phyloP scores from a whole-genome alignment of 2,888 invertebrate species.

The Xiphydria camelus region DNA sequence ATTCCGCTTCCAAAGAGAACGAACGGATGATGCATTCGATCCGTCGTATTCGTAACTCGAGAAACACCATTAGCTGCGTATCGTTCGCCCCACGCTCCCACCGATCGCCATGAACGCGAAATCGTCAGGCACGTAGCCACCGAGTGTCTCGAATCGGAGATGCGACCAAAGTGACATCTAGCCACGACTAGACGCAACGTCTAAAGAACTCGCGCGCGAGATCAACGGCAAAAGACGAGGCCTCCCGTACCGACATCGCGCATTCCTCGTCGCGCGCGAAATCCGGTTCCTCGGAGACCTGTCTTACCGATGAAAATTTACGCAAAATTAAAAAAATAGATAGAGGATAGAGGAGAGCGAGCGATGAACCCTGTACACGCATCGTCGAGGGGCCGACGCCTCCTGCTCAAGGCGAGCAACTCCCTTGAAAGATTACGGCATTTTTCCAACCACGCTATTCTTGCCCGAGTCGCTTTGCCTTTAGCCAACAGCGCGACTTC shows the following conservation, averaged over 20 bases:
- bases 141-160: neutral
- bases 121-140: slow-evolving; percentile 29
- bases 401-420: slow-evolving; percentile 50
- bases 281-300: slow-evolving; percentile 3
- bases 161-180: no score
- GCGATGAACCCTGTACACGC: slow-evolving; percentile 41
- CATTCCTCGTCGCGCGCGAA: slow-evolving; percentile 19
- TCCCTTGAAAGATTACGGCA: slow-evolving; percentile 38
- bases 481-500: slow-evolving; percentile 1
- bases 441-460: slow-evolving; percentile 34
- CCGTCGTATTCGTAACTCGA: no score
- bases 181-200: no score
- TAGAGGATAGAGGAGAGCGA: slow-evolving; percentile 18
- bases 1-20: no score
- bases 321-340: slow-evolving; percentile 30
- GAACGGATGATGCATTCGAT: no score
- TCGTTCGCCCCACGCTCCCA: slow-evolving; percentile 20
- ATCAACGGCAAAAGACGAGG: slow-evolving; percentile 17
- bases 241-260: slow-evolving; percentile 1
- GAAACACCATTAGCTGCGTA: no score
- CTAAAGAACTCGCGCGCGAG: no score
- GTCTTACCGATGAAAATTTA: slow-evolving; percentile 24
- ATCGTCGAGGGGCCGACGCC: slow-evolving; percentile 42
- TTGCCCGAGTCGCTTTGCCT: slow-evolving; percentile 5
- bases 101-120: slow-evolving; percentile 23